Evolutionary conservation across 2,797 vertebrate species (phyloP).

Genomic region (Platyrinchus mystaceus): DNA sequence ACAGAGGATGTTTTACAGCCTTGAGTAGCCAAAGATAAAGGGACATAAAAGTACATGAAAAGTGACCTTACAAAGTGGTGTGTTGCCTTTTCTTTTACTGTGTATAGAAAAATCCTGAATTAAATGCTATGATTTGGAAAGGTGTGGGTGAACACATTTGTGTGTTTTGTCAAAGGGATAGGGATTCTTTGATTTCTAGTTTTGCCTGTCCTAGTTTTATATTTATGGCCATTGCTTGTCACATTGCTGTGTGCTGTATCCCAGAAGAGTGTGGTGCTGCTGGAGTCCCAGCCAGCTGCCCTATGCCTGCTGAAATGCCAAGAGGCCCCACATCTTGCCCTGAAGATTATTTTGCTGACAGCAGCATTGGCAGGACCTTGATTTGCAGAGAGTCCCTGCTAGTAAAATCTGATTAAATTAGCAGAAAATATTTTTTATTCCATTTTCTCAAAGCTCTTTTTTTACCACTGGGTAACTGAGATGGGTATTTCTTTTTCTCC

Average conservation of each 20-base stretch:
- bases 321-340: background rate
- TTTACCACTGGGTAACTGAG: background rate
- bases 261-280: fast-evolving
- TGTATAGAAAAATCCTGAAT: background rate
- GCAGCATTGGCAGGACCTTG: background rate
- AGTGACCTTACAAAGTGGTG: background rate
- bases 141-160: background rate
- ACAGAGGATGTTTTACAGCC: background rate
- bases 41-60: background rate
- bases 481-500: background rate
- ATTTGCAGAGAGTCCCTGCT: background rate
- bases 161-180: background rate
- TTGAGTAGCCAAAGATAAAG: background rate
- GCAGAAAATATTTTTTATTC: background rate
- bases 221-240: background rate
- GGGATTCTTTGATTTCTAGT: background rate
- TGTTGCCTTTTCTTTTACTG: background rate
- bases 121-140: background rate
- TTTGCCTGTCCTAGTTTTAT: constrained; percentile 23
- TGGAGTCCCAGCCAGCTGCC: background rate
- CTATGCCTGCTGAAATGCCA: background rate
- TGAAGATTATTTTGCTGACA: background rate
- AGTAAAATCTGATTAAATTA: background rate
- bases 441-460: background rate
- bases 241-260: background rate